Conservation (phyloP, 2,113 vertebrate genomes). For the Nothocercus julius region DNA sequence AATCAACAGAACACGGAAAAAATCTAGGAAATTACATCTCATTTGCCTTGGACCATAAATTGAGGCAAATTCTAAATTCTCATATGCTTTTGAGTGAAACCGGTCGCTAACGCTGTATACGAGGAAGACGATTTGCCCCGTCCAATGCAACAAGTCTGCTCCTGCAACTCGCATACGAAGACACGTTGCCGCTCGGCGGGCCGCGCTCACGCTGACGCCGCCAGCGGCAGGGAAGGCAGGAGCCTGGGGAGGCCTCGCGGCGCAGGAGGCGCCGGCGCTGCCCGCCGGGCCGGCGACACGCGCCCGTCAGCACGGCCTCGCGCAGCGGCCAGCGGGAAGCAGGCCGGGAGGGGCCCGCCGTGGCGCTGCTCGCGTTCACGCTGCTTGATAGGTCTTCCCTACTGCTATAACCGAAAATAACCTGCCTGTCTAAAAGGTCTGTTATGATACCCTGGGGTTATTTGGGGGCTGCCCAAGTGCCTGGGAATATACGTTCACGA, state of each 20-base stretch:
- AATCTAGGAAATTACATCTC: not conserved
- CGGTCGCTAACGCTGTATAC: not conserved
- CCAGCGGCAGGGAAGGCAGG: not conserved
- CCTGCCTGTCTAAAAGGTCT: not conserved
- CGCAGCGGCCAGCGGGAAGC: not conserved
- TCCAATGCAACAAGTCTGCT: not conserved
- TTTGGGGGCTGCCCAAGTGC: not conserved
- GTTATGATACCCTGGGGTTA: not conserved
- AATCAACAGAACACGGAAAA: not conserved
- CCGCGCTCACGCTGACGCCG: not conserved
- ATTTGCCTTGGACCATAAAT: not conserved
- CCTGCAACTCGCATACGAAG: not conserved
- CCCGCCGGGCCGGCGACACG: not conserved
- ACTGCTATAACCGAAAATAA: constrained; percentile 22
- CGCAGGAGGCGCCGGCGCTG: not conserved
- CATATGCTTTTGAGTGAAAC: fast-evolving
- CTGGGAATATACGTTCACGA: not conserved
- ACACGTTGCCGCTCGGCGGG: not conserved
- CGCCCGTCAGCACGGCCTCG: not conserved
- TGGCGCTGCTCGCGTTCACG: not conserved
- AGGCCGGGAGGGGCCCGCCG: constrained; percentile 18
- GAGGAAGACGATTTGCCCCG: not conserved
- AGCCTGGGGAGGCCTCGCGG: not conserved
- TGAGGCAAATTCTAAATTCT: not conserved
- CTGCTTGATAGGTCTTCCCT: constrained; percentile 32